phyloP scores from a whole-genome alignment of 2,797 vertebrate species.

The Cetoscarus ocellatus region DNA sequence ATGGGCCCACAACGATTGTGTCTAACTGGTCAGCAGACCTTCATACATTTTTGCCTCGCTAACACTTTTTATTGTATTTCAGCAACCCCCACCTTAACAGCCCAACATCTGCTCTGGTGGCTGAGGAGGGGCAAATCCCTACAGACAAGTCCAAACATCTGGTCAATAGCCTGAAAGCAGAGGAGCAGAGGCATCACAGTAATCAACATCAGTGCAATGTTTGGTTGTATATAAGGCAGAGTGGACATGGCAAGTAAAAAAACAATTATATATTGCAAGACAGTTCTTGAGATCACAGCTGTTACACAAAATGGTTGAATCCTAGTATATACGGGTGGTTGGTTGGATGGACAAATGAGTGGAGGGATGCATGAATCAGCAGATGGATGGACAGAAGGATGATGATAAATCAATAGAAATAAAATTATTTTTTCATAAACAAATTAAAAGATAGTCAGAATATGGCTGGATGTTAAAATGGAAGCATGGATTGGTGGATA shows the following conservation, averaged over 20 bases:
- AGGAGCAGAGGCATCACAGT: background rate
- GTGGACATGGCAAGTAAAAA: background rate
- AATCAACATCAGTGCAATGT: background rate
- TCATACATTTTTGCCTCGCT: background rate
- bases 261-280: background rate
- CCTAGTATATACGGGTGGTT: background rate
- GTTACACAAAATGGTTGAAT: background rate
- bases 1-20: background rate
- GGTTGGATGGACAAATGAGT: background rate
- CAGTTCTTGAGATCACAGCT: background rate
- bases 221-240: background rate
- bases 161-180: background rate
- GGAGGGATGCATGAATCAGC: too few species aligned
- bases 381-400: too few species aligned
- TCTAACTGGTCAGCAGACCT: background rate
- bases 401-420: too few species aligned
- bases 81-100: background rate
- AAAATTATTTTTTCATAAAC: too few species aligned
- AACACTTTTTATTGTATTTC: background rate
- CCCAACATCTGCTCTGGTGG: slow-evolving; percentile 1
- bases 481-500: too few species aligned
- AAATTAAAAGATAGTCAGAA: too few species aligned
- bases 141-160: background rate
- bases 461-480: too few species aligned
- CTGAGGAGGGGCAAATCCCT: background rate